Evolutionary conservation across 2,888 invertebrate genomes (phyloP).

Genomic region (Poecilobothrus nobilitatus): DNA sequence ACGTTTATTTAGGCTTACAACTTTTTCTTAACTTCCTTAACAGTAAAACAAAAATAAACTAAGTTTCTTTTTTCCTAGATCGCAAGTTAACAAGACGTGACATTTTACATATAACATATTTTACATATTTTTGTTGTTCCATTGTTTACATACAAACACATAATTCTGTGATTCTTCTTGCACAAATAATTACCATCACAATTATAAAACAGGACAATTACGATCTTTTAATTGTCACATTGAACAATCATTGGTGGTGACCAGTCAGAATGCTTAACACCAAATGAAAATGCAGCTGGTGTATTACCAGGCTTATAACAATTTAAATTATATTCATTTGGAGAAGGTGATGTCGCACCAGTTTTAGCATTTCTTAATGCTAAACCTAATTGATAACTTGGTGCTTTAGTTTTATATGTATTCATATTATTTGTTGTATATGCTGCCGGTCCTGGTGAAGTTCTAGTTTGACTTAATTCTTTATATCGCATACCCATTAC

Average conservation of each 20-base stretch:
- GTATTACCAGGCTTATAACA: conserved; percentile 34
- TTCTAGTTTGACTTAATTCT: conserved; percentile 19
- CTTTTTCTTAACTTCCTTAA: too few species aligned
- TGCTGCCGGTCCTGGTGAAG: conserved; percentile 40
- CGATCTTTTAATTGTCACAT: conserved; percentile 32
- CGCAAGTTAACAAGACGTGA: too few species aligned
- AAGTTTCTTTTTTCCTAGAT: too few species aligned
- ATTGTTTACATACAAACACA: too few species aligned
- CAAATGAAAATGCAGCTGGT: conserved; percentile 35
- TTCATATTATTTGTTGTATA: conserved; percentile 32
- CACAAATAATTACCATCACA: too few species aligned
- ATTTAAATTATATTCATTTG: conserved; percentile 35
- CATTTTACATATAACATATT: too few species aligned
- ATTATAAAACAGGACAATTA: too few species aligned
- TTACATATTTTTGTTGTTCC: too few species aligned
- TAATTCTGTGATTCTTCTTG: too few species aligned
- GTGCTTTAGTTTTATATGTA: conserved; percentile 27
- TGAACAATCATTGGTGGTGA: conserved; percentile 39
- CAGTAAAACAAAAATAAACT: too few species aligned
- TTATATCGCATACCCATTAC: conserved; percentile 37
- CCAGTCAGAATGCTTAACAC: conserved; percentile 33
- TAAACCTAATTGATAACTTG: conserved; percentile 32
- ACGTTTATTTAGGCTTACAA: too few species aligned
- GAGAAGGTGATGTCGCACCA: conserved; percentile 31
- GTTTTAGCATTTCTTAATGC: conserved; percentile 18